phyloP scores from a whole-genome alignment of 2,797 vertebrate genomes.

The Chelon labrosus region DNA sequence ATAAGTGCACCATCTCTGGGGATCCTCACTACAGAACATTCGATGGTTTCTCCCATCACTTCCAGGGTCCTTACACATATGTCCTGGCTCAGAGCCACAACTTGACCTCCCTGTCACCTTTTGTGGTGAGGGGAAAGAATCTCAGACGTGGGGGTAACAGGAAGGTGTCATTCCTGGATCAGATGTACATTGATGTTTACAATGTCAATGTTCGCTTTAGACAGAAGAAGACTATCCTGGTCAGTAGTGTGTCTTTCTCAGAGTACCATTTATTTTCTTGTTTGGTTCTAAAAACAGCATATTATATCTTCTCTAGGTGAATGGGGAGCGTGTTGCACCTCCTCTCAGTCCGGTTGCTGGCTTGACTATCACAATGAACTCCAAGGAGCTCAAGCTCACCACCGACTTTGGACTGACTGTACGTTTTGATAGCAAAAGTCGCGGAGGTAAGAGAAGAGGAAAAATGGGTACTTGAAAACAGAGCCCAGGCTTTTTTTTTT shows the following conservation, averaged over 20 bases:
- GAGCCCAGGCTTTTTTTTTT: neutral
- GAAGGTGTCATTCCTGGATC: constrained; percentile 79
- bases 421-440: constrained; percentile 83
- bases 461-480: neutral
- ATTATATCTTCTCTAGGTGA: constrained; percentile 75
- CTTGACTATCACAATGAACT: constrained; percentile 81
- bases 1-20: constrained; percentile 83
- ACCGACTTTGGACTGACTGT: constrained; percentile 88
- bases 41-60: constrained; percentile 84
- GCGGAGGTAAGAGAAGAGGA: constrained; percentile 76
- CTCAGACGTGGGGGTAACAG: constrained; percentile 62
- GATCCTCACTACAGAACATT: constrained; percentile 89
- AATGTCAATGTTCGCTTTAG: constrained; percentile 79
- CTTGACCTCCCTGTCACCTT: constrained; percentile 47
- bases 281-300: neutral
- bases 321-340: constrained; percentile 79
- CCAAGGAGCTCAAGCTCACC: constrained; percentile 80
- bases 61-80: constrained; percentile 87
- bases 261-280: neutral
- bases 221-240: constrained; percentile 80
- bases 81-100: constrained; percentile 70
- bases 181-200: constrained; percentile 82
- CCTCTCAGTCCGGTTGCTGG: constrained; percentile 78
- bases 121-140: constrained; percentile 85
- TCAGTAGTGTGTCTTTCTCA: constrained; percentile 58